These are phyloP conservation scores for Xiphophorus birchmanni DNA, from an alignment of 2,797 vertebrate genomes.

Conservation along the genomic window DNA sequence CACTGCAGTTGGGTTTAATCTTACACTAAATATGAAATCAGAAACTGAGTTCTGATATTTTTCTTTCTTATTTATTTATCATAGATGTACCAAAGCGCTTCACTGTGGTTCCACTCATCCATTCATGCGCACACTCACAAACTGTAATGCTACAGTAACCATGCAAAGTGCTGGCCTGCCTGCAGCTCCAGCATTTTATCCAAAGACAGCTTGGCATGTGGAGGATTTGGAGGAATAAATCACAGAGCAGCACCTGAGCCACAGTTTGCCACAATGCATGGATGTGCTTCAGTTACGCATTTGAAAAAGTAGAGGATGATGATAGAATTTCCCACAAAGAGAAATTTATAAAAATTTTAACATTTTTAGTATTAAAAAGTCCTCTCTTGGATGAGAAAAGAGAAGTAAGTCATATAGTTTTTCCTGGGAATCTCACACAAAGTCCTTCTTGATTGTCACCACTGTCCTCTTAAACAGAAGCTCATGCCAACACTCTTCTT, in stretches of 20 bases:
- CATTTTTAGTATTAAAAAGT: constrained; percentile 6
- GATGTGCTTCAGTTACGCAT: background rate
- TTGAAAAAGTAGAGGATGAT: background rate
- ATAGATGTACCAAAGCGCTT: constrained; percentile 7
- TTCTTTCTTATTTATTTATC: background rate
- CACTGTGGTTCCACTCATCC: background rate
- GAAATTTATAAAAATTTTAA: background rate
- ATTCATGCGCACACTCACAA: background rate
- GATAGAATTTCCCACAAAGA: no score
- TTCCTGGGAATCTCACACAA: constrained; percentile 17
- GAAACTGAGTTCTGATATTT: background rate
- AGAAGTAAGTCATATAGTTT: constrained; percentile 3
- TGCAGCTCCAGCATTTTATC: background rate
- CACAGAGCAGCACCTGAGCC: background rate
- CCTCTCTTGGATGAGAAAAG: background rate
- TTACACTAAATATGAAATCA: background rate
- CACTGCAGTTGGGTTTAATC: background rate
- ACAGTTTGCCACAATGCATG: background rate
- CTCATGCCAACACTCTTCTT: constrained; percentile 16
- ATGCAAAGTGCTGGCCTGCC: background rate
- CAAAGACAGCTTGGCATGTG: background rate
- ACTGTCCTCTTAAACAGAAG: constrained; percentile 36
- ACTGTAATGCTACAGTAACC: constrained; percentile 6
- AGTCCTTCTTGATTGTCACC: constrained; percentile 36
- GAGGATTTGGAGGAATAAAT: constrained; percentile 4